Evolutionary conservation across 1,140 invertebrate genomes (phyloP), one percentile per base, ranked within the genome.

Genomic region (Anastatus disparis): DNA sequence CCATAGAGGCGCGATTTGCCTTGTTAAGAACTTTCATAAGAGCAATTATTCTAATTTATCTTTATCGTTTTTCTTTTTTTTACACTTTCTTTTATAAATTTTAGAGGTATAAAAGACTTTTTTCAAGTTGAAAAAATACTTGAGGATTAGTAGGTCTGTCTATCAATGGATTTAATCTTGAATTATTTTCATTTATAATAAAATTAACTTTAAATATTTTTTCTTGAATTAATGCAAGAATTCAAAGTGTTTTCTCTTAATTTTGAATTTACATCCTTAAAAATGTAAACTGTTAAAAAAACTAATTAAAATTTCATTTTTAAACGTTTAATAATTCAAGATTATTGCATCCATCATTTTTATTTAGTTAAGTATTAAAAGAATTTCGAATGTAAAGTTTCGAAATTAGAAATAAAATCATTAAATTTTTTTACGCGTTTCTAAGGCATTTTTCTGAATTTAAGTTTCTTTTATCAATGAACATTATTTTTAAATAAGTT

Each of bases 91-190:
- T 55, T 55, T n/a, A 13, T n/a, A 56, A 67, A 58, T 67, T 8
- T 67, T 42, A 55, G 42, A 46, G 17, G 7, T 67, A 29, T 56
- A 56, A 56, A 61, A 48, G 26, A 20, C 52, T 63, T 63, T 40
- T 40, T 68, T 56, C 31, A 58, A 67, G 24, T 52, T 12, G 1
- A 44, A 8, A 64, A 52, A 71, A 46, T 71, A 55, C 50, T 70
- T 63, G 29, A 15, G 29, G 24, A 31, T 70, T 42, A 50, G 22
- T 58, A 58, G 31, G 22, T 55, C 27, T 50, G 46, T 20, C 44
- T 31, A 56, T 27, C 20, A 7, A 22, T 59, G 27, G 12, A 24
- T 50, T 8, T 69, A 38, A 22, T 68, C 20, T 59, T 68, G 27
- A 56, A 69, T 29, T 67, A 56, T 44, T 65, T 62, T 27, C 31